These are phyloP conservation scores for Plagiodera versicolora DNA, from an alignment of 2,888 invertebrate genomes.

Conservation along the genomic window DNA sequence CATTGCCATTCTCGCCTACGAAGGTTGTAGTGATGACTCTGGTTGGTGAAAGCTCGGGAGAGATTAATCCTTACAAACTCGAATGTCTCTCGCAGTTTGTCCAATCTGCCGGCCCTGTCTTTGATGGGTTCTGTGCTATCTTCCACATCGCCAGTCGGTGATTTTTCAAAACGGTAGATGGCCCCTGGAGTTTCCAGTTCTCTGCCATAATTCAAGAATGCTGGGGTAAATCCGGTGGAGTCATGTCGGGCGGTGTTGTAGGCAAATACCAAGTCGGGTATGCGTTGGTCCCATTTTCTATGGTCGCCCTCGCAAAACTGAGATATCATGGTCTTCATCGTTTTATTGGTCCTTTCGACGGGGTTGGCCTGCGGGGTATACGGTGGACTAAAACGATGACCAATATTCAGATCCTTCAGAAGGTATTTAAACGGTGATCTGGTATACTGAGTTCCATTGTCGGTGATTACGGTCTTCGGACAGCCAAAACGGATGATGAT, in stretches of 20 bases:
- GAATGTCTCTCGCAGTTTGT: background rate
- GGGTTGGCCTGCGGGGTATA: conserved; percentile 45
- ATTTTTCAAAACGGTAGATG: background rate
- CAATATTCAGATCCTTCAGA: background rate
- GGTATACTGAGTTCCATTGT: conserved; percentile 3
- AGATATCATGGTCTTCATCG: conserved; percentile 44
- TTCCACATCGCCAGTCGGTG: background rate
- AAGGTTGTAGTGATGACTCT: background rate
- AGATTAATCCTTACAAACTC: background rate
- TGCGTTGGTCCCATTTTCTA: conserved; percentile 34
- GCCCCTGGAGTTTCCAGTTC: background rate
- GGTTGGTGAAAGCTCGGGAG: background rate
- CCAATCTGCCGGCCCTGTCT: background rate
- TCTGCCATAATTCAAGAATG: conserved; percentile 34
- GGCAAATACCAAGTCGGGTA: conserved; percentile 37
- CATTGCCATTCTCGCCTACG: background rate
- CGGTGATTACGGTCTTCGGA: background rate
- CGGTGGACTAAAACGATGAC: conserved; percentile 22
- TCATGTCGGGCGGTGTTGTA: conserved; percentile 37
- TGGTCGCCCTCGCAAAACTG: conserved; percentile 40
- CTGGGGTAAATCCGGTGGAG: conserved; percentile 36
- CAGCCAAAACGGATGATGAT: conserved; percentile 1
- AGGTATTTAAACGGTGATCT: background rate
- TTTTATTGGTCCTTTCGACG: conserved; percentile 42
- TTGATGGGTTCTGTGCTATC: background rate